A percentile compares a stretch with the other conserved stretches of the same genome.
Evolutionary conservation across 2,113 vertebrate genomes (phyloP).

Genomic region (Cyrtonyx montezumae): DNA sequence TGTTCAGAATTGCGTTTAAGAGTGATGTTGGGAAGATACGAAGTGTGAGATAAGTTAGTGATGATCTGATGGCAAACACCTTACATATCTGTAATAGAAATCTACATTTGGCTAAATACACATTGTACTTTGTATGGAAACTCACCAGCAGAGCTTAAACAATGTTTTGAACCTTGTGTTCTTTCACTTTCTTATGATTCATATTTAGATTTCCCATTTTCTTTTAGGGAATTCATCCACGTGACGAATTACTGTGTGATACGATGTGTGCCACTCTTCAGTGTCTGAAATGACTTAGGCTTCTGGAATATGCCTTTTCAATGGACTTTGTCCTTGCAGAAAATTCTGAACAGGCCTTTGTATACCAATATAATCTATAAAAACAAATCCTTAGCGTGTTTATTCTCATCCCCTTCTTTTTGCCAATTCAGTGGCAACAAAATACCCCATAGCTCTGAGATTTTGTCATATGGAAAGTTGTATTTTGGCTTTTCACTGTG

Average conservation of each 20-base stretch:
- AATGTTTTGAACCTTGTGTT: constrained; percentile 24
- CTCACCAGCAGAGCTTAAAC: constrained; percentile 59
- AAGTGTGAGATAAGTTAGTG: not conserved
- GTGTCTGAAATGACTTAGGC: constrained; percentile 31
- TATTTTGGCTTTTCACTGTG: constrained; percentile 59
- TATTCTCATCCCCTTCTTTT: constrained; percentile 10
- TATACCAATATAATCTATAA: constrained; percentile 31
- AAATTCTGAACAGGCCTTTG: constrained; percentile 41
- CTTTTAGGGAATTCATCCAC: constrained; percentile 34
- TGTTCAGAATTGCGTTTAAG: not conserved
- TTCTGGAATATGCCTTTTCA: constrained; percentile 32
- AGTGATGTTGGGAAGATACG: not conserved
- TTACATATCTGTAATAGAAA: not conserved
- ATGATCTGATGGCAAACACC: constrained; percentile 9
- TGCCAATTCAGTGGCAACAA: constrained; percentile 30
- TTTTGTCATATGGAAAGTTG: not conserved
- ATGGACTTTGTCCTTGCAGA: constrained; percentile 26
- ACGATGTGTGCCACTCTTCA: constrained; percentile 46
- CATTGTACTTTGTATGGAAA: constrained; percentile 33
- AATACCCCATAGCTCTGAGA: constrained; percentile 30
- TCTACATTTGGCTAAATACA: constrained; percentile 26
- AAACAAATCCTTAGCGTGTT: constrained; percentile 19
- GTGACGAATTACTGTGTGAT: constrained; percentile 54
- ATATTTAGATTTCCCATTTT: constrained; percentile 27
- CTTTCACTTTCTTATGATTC: constrained; percentile 35